These are phyloP conservation scores for Nycticorax nycticorax DNA, from an alignment of 2,113 vertebrate species.

Conservation along the genomic window DNA sequence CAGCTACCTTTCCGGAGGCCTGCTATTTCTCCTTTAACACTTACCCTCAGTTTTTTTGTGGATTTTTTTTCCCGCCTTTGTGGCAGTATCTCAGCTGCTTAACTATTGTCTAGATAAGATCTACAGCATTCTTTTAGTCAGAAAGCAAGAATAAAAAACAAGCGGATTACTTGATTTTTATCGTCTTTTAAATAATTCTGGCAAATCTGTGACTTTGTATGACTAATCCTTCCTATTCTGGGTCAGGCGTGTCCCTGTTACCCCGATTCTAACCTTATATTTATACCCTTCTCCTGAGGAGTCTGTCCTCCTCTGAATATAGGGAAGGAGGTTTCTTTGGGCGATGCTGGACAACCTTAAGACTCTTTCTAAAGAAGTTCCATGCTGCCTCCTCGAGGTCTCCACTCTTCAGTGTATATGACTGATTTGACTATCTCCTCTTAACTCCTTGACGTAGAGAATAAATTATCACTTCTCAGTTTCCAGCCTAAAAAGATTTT, in stretches of 20 bases:
- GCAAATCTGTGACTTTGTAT: neutral
- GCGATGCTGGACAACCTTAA: neutral
- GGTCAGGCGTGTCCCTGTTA: neutral
- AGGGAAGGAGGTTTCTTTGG: neutral
- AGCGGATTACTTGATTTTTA: neutral
- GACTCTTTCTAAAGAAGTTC: neutral
- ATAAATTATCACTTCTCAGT: neutral
- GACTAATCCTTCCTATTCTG: neutral
- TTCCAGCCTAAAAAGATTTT: constrained; percentile 5
- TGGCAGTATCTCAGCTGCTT: neutral
- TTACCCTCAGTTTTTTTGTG: neutral
- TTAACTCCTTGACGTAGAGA: neutral
- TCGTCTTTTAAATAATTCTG: neutral
- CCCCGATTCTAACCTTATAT: neutral
- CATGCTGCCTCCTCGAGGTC: neutral
- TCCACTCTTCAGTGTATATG: neutral
- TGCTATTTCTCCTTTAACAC: neutral
- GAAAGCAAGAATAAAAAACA: neutral
- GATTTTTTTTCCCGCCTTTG: neutral
- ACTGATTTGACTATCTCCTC: neutral
- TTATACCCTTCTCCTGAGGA: neutral
- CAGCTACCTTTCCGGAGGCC: neutral
- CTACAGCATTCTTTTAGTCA: neutral
- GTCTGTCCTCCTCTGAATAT: neutral
- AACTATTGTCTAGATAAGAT: neutral